Evolutionary conservation across 2,888 invertebrate genomes (phyloP).

Genomic region (Lasioglossum oenotherae): DNA sequence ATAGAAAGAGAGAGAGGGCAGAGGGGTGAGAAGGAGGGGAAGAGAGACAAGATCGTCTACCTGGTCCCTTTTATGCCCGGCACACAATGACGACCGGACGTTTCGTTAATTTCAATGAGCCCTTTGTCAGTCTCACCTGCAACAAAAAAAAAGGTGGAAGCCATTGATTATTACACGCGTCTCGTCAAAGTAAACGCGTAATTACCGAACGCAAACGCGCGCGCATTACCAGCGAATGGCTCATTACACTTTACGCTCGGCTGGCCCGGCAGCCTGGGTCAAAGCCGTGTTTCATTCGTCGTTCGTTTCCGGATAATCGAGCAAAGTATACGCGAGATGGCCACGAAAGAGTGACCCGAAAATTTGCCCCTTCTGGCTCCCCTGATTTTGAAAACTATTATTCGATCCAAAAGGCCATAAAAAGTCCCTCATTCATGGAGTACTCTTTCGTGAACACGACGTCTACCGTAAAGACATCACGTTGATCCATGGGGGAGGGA

Average conservation of each 20-base stretch:
- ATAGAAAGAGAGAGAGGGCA: not conserved
- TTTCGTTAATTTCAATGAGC: conserved; percentile 67
- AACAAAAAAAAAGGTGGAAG: conserved; percentile 65
- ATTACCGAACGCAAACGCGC: conserved; percentile 51
- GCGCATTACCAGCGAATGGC: conserved; percentile 67
- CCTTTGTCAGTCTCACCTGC: conserved; percentile 71
- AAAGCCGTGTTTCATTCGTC: conserved; percentile 81
- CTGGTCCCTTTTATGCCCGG: conserved; percentile 42
- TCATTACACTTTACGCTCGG: conserved; percentile 80
- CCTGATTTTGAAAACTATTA: not conserved
- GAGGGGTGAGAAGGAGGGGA: not conserved
- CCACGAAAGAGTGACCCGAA: not conserved
- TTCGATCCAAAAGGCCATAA: not conserved
- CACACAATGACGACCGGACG: conserved; percentile 53
- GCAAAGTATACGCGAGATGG: conserved; percentile 44
- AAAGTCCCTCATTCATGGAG: not conserved
- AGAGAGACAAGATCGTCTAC: conserved; percentile 52
- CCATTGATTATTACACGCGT: conserved; percentile 71
- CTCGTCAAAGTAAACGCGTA: conserved; percentile 60
- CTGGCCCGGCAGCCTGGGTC: conserved; percentile 77
- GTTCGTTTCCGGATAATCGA: conserved; percentile 74
- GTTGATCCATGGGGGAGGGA: not conserved
- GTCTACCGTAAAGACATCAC: not conserved
- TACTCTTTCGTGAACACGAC: not conserved
- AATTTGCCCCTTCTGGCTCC: not conserved